Evolutionary conservation across 2,113 vertebrate genomes (phyloP).

Genomic region (Mastomys coucha): DNA sequence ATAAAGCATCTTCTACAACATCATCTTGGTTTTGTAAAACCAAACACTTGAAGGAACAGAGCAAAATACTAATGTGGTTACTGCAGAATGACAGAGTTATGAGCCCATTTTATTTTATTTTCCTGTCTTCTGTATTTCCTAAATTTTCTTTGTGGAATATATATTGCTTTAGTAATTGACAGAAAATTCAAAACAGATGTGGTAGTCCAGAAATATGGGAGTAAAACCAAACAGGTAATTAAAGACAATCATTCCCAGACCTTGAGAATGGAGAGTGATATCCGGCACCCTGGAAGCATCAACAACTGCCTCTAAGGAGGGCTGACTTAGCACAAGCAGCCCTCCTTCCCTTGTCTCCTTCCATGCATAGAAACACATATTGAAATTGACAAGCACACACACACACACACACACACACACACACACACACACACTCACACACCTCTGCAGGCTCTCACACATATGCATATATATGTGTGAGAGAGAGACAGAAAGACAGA

Average conservation of each 20-base stretch:
- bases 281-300: not conserved
- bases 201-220: constrained; percentile 25
- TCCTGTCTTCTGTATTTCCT: constrained; percentile 54
- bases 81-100: constrained; percentile 44
- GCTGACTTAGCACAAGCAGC: not conserved
- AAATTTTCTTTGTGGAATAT: constrained; percentile 59
- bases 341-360: not conserved
- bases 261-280: not conserved
- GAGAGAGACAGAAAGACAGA: too few species aligned
- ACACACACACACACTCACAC: not conserved
- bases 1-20: not conserved
- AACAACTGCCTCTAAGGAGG: not conserved
- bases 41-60: not conserved
- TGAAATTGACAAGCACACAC: not conserved
- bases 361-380: not conserved
- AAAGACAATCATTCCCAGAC: constrained; percentile 54
- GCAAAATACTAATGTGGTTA: not conserved
- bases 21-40: not conserved
- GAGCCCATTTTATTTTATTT: constrained; percentile 49
- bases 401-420: not conserved
- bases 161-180: constrained; percentile 61
- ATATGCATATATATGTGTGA: too few species aligned
- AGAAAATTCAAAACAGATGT: constrained; percentile 69
- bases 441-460: too few species aligned
- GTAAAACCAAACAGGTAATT: constrained; percentile 52